Evolutionary conservation across 2,113 vertebrate genomes (phyloP), one percentile per base, ranked within the genome.

Genomic region (Suncus etruscus): DNA sequence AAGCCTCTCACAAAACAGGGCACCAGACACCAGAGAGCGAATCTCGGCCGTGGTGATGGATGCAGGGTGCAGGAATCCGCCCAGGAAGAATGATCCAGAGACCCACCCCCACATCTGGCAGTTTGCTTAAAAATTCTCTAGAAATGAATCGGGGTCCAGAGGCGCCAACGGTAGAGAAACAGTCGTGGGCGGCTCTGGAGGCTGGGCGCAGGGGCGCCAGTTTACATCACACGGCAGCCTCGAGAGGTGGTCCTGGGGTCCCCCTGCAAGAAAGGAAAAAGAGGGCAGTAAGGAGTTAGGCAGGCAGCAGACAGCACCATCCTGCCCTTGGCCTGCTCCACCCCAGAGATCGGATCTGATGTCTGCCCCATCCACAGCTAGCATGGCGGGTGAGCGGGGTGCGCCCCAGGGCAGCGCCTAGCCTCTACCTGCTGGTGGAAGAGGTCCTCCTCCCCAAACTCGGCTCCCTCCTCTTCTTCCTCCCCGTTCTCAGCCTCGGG

Each of bases 181-280:
- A 98, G 97, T 97, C 39, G 97, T 97, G 97, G 97, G 97, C 97
- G 97, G 97, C 97, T 98, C 97, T 98, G 97, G 95, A 95, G 85
- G 87, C 87, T 8, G 65, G 8, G 73, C 25, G 73, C 11, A 1
- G 83, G 90, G 97, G 83, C 81, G 58, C 27, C 76, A n/a, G 51
- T 95, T 99, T 98, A 99, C 99, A 99, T 99, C 94, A 99, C 96
- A 69, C 94, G 92, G 95, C 99, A 99, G 96, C 99, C 99, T 97
- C 99, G 98, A 29, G 99, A 98, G 0, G 98, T 97, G 89, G 98
- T 97, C 96, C 98, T 98, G 9, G 98, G 98, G 94, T 98, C 99
- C 12, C 98, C 99, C 99, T 99, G 84, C 66, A 97, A 95, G 27
- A 86, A 61, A 76, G 66, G 51, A 32, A 77, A 27, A 9, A 1